Conservation (phyloP, 53 echinoderm and acorn worm species). For the Apostichopus leukothele region DNA sequence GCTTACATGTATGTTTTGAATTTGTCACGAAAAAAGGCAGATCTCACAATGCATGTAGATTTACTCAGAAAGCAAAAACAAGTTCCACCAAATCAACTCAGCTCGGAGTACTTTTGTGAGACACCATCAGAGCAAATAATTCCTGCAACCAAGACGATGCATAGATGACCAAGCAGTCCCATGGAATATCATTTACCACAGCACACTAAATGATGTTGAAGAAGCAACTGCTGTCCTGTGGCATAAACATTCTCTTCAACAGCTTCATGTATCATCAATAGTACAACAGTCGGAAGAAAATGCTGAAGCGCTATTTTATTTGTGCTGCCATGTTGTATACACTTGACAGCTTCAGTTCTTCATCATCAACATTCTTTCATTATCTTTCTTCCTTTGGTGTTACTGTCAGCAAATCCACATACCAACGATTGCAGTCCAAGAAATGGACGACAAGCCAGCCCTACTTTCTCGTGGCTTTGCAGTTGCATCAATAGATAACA, state of each 20-base stretch:
- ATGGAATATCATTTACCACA: constrained; percentile 19
- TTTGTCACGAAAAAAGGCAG: too few species aligned
- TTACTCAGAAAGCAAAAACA: too few species aligned
- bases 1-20: too few species aligned
- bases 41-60: too few species aligned
- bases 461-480: neutral
- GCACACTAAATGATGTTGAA: constrained; percentile 9
- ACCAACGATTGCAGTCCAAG: constrained; percentile 39
- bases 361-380: constrained; percentile 42
- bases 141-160: too few species aligned
- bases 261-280: constrained; percentile 1
- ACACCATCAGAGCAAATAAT: too few species aligned
- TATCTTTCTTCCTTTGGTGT: neutral
- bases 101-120: too few species aligned
- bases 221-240: neutral
- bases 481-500: constrained; percentile 45
- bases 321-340: neutral
- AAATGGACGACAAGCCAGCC: constrained; percentile 35
- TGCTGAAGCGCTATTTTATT: constrained; percentile 17
- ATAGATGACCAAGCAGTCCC: neutral
- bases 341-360: constrained; percentile 36
- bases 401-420: constrained; percentile 29
- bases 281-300: constrained; percentile 5
- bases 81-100: too few species aligned
- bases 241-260: constrained; percentile 9